A percentile compares a stretch with the other conserved stretches of the same genome.
These are phyloP conservation scores for Molossus alvarezi DNA, from an alignment of 2,797 vertebrate genomes.

Conservation along the genomic window DNA sequence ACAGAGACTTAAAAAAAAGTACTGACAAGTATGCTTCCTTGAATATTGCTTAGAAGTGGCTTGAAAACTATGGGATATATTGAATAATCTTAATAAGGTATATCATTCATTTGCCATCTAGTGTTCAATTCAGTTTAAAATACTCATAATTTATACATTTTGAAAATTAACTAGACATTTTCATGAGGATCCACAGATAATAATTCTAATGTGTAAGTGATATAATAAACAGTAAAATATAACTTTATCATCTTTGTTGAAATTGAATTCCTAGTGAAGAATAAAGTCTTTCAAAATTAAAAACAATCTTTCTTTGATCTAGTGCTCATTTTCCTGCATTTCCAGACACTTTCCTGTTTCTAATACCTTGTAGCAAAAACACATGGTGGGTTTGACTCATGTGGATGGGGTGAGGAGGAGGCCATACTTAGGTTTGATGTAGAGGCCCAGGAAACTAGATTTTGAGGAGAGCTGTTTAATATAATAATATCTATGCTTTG, in stretches of 20 bases:
- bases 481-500: not conserved
- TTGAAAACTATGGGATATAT: not conserved
- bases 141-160: not conserved
- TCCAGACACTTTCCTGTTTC: not conserved
- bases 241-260: not conserved
- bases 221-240: not conserved
- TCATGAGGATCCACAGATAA: not conserved
- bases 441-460: not conserved
- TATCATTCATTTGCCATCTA: not conserved
- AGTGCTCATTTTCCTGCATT: not conserved
- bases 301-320: not conserved
- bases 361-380: not conserved
- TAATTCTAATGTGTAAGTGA: not conserved
- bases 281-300: not conserved
- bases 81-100: not conserved
- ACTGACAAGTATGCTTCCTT: not conserved
- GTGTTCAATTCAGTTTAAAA: conserved; percentile 22
- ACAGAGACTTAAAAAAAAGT: not conserved
- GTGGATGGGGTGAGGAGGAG: fast-evolving
- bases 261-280: conserved; percentile 1
- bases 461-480: not conserved
- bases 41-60: not conserved
- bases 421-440: not conserved
- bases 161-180: conserved; percentile 30
- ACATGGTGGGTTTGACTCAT: too few species aligned